Evolutionary conservation across 2,888 invertebrate genomes (phyloP).

Genomic region (Himalopsyche tibetana): DNA sequence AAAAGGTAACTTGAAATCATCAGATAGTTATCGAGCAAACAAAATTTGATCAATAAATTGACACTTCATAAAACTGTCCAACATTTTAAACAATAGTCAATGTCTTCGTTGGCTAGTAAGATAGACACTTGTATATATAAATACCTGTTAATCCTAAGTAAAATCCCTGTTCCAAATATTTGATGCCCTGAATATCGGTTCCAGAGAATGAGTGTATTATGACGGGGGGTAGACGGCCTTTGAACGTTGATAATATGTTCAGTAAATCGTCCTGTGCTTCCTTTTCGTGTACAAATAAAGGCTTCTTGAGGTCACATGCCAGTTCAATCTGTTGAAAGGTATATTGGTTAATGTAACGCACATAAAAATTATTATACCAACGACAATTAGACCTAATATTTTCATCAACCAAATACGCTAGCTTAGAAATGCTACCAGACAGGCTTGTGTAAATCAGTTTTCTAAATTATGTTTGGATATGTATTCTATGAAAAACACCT

Average conservation of each 20-base stretch:
- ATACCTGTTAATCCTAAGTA: constrained; percentile 89
- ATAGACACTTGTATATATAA: constrained; percentile 13
- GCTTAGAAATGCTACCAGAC: too few species aligned
- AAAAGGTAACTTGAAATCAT: too few species aligned
- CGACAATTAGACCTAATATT: too few species aligned
- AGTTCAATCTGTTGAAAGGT: constrained; percentile 81
- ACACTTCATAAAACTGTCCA: too few species aligned
- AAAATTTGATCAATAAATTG: too few species aligned
- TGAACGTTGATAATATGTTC: constrained; percentile 79
- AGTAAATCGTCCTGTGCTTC: constrained; percentile 92
- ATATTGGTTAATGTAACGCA: background rate
- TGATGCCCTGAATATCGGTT: constrained; percentile 87
- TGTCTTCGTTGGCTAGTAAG: background rate
- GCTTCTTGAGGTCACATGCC: constrained; percentile 91
- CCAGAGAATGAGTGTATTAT: constrained; percentile 96
- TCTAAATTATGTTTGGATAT: too few species aligned
- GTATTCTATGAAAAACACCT: too few species aligned
- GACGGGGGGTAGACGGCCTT: constrained; percentile 83
- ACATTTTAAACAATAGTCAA: too few species aligned
- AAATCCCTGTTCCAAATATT: constrained; percentile 90
- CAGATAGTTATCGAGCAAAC: too few species aligned
- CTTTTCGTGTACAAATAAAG: constrained; percentile 93
- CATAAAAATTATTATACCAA: background rate
- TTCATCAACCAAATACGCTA: too few species aligned
- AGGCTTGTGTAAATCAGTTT: too few species aligned